phyloP scores from a whole-genome alignment of 2,888 invertebrate genomes.

The Troides aeacus region DNA sequence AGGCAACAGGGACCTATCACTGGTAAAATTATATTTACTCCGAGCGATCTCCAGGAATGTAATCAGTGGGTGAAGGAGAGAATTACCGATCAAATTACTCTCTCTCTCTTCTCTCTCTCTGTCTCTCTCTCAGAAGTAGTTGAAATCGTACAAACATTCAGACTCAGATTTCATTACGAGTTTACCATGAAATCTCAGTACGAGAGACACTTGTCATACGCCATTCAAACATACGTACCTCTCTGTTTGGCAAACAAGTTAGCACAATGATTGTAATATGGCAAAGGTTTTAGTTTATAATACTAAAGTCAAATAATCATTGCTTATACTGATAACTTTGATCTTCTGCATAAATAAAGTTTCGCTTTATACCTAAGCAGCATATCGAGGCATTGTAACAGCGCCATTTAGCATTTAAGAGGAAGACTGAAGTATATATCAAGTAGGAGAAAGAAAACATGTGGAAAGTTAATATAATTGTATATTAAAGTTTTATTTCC shows the following conservation, averaged over 20 bases:
- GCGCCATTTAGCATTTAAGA: too few relatives aligned
- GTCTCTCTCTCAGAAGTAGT: too few relatives aligned
- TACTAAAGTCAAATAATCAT: neutral
- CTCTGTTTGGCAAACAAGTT: constrained; percentile 8
- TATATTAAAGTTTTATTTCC: too few relatives aligned
- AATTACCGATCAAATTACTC: neutral
- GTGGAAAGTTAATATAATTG: too few relatives aligned
- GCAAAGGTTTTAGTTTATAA: neutral
- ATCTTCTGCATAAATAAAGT: neutral
- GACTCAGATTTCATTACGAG: neutral
- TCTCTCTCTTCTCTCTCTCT: neutral
- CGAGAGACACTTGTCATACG: neutral
- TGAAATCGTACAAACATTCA: neutral
- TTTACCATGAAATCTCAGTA: neutral
- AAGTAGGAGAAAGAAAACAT: too few relatives aligned
- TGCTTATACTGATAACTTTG: neutral
- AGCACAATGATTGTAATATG: constrained; percentile 2
- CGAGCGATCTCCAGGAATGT: too few relatives aligned
- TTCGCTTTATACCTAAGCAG: neutral
- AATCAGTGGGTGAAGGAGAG: too few relatives aligned
- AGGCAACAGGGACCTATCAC: too few relatives aligned
- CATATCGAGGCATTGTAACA: too few relatives aligned
- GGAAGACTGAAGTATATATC: too few relatives aligned
- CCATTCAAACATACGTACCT: neutral
- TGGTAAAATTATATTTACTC: too few relatives aligned